Evolutionary conservation across 2,797 vertebrate genomes (phyloP).

Genomic region (Miichthys miiuy): DNA sequence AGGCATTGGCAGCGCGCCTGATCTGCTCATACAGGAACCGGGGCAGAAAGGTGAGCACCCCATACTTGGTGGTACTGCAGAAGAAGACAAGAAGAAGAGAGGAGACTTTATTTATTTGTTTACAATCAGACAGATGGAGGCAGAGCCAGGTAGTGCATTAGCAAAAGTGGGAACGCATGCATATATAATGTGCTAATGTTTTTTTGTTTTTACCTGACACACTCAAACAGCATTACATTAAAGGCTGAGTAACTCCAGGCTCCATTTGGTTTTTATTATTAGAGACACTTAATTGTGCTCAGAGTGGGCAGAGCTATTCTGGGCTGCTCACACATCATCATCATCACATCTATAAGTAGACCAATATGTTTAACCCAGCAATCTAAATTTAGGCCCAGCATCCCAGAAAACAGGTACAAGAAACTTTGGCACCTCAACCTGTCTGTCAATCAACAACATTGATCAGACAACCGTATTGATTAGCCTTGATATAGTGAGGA

Average conservation of each 20-base stretch:
- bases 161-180: conserved; percentile 28
- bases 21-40: conserved; percentile 99
- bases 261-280: conserved; percentile 59
- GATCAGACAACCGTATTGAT: conserved; percentile 75
- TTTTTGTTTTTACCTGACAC: conserved; percentile 5
- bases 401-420: conserved; percentile 64
- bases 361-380: conserved; percentile 23
- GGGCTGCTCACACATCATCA: conserved; percentile 53
- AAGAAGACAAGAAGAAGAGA: conserved; percentile 26
- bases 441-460: conserved; percentile 71
- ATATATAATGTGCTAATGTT: conserved; percentile 50
- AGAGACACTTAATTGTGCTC: conserved; percentile 46
- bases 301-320: conserved; percentile 41
- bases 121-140: neutral
- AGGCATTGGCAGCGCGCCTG: conserved; percentile 97
- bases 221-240: conserved; percentile 26
- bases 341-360: conserved; percentile 56
- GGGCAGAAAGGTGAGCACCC: conserved; percentile 97
- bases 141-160: conserved; percentile 38
- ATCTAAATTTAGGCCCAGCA: conserved; percentile 71
- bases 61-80: conserved; percentile 97
- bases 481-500: conserved; percentile 63
- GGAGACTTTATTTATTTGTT: conserved; percentile 11
- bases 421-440: conserved; percentile 60
- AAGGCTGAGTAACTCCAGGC: conserved; percentile 43